These are phyloP conservation scores for Nyctereutes procyonoides DNA, from an alignment of 2,113 vertebrate species.

Conservation along the genomic window DNA sequence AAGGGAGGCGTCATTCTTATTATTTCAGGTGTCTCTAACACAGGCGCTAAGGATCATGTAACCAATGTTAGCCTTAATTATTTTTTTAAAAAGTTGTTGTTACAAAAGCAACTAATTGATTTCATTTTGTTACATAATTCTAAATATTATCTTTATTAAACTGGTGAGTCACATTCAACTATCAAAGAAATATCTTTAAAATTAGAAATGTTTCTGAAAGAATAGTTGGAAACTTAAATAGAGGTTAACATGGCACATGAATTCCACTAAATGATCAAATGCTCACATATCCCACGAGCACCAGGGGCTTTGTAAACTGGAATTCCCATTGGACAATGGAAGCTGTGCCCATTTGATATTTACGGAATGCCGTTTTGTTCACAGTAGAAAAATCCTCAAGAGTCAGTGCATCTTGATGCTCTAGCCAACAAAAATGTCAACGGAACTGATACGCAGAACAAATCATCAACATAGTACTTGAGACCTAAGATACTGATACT, in stretches of 20 bases:
- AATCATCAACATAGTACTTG: not conserved
- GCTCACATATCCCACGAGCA: not conserved
- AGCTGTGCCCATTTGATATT: not conserved
- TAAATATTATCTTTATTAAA: not conserved
- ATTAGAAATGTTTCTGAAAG: slow-evolving; percentile 18
- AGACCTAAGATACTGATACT: not conserved
- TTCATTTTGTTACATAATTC: slow-evolving; percentile 4
- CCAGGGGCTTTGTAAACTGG: not conserved
- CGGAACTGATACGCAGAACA: not conserved
- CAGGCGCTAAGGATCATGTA: not conserved
- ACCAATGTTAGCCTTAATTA: not conserved
- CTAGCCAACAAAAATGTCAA: not conserved
- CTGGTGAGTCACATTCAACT: not conserved
- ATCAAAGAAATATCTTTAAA: slow-evolving; percentile 8
- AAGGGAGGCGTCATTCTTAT: not conserved
- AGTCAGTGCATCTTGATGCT: not conserved
- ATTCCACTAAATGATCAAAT: not conserved
- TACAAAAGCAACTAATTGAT: not conserved
- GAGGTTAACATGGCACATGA: not conserved
- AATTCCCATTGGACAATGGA: not conserved
- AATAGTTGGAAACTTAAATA: not conserved
- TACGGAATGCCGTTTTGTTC: not conserved
- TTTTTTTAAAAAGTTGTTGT: not conserved
- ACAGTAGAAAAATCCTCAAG: not conserved
- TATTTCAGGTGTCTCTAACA: not conserved